Evolutionary conservation across 2,888 invertebrate genomes (phyloP).

Genomic region (Formica aserva): DNA sequence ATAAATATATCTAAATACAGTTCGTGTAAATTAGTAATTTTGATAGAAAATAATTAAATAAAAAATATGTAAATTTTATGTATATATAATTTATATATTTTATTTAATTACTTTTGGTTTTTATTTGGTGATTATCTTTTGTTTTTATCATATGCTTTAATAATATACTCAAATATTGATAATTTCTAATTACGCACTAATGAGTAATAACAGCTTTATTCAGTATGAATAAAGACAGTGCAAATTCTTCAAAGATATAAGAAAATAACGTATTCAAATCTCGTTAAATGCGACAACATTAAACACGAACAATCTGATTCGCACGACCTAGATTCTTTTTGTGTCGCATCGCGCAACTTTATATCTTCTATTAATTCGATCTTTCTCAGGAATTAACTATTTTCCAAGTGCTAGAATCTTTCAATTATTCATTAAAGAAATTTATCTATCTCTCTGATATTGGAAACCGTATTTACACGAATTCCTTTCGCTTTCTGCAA

Average conservation of each 20-base stretch:
- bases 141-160: neutral
- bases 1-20: too few species aligned
- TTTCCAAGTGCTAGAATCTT: conserved; percentile 5
- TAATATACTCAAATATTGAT: conserved; percentile 7
- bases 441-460: neutral
- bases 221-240: conserved; percentile 54
- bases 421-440: neutral
- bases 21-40: too few species aligned
- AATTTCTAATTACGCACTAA: neutral
- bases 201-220: conserved; percentile 26
- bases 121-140: neutral
- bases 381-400: conserved; percentile 38
- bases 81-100: neutral
- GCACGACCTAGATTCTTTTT: conserved; percentile 59
- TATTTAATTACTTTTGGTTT: neutral
- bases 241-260: conserved; percentile 46
- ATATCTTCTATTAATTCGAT: conserved; percentile 9
- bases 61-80: neutral
- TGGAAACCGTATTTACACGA: neutral
- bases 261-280: conserved; percentile 30
- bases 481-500: neutral
- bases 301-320: conserved; percentile 49
- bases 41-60: too few species aligned
- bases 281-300: neutral
- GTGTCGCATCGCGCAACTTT: neutral